Conservation (phyloP, 2,113 vertebrate species). For the Rousettus leschenaultii region DNA sequence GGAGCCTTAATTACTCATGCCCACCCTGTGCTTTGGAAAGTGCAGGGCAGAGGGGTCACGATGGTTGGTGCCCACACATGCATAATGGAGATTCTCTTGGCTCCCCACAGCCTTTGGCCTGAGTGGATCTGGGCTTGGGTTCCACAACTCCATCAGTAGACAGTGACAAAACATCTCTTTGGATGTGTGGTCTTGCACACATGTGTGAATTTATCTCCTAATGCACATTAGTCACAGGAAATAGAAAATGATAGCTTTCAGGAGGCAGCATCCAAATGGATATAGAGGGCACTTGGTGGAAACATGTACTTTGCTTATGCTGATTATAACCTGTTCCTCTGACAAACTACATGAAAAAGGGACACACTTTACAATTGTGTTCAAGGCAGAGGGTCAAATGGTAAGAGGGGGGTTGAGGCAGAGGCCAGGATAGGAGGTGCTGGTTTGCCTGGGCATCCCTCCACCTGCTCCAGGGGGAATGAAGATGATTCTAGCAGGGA, state of each 20-base stretch:
- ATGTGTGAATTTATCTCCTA: background rate
- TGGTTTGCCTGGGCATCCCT: slow-evolving; percentile 50
- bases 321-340: slow-evolving; percentile 76
- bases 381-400: slow-evolving; percentile 68
- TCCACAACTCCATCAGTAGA: background rate
- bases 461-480: background rate
- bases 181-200: background rate
- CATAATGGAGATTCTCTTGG: accelerated
- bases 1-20: background rate
- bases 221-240: slow-evolving; percentile 36
- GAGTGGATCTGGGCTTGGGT: background rate
- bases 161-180: background rate
- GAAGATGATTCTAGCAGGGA: slow-evolving; percentile 33
- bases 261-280: slow-evolving; percentile 73
- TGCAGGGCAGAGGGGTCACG: background rate
- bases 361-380: slow-evolving; percentile 58
- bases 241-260: slow-evolving; percentile 71
- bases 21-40: background rate
- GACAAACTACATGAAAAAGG: slow-evolving; percentile 75
- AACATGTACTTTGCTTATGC: slow-evolving; percentile 74
- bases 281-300: slow-evolving; percentile 70
- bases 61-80: no score
- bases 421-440: slow-evolving; percentile 70
- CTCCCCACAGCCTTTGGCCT: background rate
- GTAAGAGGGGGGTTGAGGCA: slow-evolving; percentile 64